phyloP scores from a whole-genome alignment of 23 tunicate species.

The Ciona savignyi region DNA sequence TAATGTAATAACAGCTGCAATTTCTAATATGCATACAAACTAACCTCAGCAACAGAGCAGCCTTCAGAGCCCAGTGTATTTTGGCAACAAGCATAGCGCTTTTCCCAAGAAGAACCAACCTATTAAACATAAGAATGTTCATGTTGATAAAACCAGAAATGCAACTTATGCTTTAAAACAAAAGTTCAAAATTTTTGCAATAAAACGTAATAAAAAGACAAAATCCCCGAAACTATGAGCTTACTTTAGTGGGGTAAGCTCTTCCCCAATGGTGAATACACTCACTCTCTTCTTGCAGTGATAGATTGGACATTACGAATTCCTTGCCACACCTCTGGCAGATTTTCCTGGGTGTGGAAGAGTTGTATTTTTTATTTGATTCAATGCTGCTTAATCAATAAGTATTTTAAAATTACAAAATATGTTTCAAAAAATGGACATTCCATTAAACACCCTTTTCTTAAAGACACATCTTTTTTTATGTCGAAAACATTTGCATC shows the following conservation, averaged over 20 bases:
- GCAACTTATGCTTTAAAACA: no score
- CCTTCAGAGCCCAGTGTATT: slow-evolving; percentile 61
- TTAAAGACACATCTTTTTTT: no score
- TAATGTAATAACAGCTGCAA: neutral
- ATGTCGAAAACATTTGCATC: no score
- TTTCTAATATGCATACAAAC: neutral
- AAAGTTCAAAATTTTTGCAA: no score
- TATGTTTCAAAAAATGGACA: neutral
- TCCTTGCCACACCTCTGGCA: slow-evolving; percentile 79
- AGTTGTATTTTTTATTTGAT: no score
- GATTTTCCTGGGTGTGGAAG: slow-evolving; percentile 29
- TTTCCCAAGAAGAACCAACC: slow-evolving; percentile 75
- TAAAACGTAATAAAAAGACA: no score
- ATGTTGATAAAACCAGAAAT: no score
- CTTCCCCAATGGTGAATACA: slow-evolving; percentile 82
- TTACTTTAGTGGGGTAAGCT: slow-evolving; percentile 71
- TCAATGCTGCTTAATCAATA: no score
- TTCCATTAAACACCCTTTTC: no score
- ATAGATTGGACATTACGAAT: slow-evolving; percentile 41
- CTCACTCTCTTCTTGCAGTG: slow-evolving; percentile 47
- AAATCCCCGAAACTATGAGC: no score
- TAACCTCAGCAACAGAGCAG: slow-evolving; percentile 57
- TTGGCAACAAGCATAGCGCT: slow-evolving; percentile 75
- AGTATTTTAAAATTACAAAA: no score
- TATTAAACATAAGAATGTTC: neutral